Evolutionary conservation across 2,113 vertebrate genomes (phyloP).

Genomic region (Reinhardtius hippoglossoides): DNA sequence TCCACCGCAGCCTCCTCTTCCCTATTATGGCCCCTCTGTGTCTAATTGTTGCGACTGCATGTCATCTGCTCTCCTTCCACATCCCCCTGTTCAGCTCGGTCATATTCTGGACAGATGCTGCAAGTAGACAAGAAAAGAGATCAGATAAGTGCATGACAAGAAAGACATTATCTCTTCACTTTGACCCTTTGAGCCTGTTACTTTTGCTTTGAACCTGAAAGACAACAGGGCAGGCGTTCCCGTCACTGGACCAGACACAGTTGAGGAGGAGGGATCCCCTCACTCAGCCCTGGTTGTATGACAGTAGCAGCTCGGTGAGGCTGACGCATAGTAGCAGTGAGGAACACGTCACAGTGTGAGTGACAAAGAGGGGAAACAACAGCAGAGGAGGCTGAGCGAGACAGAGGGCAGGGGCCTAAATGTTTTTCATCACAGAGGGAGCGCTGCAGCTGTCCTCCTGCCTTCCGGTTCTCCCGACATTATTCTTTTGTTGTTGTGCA

Average conservation of each 20-base stretch:
- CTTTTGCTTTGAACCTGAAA: constrained; percentile 42
- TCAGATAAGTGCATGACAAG: constrained; percentile 34
- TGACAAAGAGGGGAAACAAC: constrained; percentile 71
- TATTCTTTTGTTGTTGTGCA: constrained; percentile 37
- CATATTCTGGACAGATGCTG: constrained; percentile 20
- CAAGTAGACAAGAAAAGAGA: constrained; percentile 20
- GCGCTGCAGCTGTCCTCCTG: constrained; percentile 36
- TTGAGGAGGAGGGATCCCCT: constrained; percentile 43
- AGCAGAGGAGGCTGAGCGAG: constrained; percentile 59
- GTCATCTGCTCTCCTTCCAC: constrained; percentile 43
- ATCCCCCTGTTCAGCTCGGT: constrained; percentile 27
- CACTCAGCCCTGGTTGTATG: constrained; percentile 49
- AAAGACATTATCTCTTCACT: constrained; percentile 34
- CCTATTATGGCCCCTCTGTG: constrained; percentile 40
- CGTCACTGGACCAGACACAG: constrained; percentile 26
- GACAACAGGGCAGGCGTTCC: constrained; percentile 34
- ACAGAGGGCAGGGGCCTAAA: constrained; percentile 54
- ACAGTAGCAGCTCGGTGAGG: constrained; percentile 57
- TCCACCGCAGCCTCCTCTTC: constrained; percentile 13
- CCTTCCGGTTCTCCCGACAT: constrained; percentile 33
- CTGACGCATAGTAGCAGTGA: constrained; percentile 52
- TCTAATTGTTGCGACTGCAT: constrained; percentile 46
- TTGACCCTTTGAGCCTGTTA: constrained; percentile 34
- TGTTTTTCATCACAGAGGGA: constrained; percentile 65
- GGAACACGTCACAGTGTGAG: constrained; percentile 58